Evolutionary conservation across 2,888 invertebrate genomes (phyloP), one percentile per base, ranked within the genome.

Genomic region (Nemotelus pantherinus): DNA sequence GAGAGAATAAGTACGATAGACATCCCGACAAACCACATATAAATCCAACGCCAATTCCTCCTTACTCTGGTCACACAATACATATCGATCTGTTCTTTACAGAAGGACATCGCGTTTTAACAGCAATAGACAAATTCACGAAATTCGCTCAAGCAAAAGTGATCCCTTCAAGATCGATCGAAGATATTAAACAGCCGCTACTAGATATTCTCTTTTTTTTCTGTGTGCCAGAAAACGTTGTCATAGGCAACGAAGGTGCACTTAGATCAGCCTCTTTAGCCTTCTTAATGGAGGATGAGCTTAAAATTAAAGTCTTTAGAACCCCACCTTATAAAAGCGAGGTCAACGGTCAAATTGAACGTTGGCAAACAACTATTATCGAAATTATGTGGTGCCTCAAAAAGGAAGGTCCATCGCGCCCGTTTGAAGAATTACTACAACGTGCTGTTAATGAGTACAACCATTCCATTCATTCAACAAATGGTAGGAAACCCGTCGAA

Each of bases 261-360:
- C 65, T 77, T 6, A 77, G 76, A 58, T 77, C 75, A 6, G 45
- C 48, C 3, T 57, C 65, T 39, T 48, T 78, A 44, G 47, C 50
- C 7, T 58, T 47, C n/a, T n/a, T 77, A n/a, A 50, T 74, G 50
- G 65, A 77, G 48, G 74, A 74, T 48, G 47, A 64, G 47, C 65
- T 77, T 5, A 50, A 57, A 10, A 74, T 77, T 5, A 53, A 65
- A 55, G 47, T 55, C 25, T 77, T 44, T 43, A 57, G 45, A 41
- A 57, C 57, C 6, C 44, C 72, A 10, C 44, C 72, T n/a, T 58
- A 74, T 25, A 72, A 65, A 74, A 74, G 57, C 55, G 74, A 76
- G 44, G 76, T 77, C n/a, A 80, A 79, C 48, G 80, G 79, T 2
- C 77, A 78, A 53, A 77, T 80, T 9, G 80, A 80, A 47, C 45